Conservation (phyloP, 2,797 vertebrate genomes). For the Spea hammondii region DNA sequence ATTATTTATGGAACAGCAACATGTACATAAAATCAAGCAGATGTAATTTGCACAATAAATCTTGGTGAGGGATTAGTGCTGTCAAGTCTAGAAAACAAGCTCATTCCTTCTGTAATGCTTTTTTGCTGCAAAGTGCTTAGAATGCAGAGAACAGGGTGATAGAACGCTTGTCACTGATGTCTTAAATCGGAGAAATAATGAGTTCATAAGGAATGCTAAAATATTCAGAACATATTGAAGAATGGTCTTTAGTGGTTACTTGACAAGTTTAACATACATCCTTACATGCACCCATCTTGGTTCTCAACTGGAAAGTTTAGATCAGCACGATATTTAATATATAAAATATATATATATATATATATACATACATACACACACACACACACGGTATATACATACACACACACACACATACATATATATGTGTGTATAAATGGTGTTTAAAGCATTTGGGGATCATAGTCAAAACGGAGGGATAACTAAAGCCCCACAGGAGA, state of each 20-base stretch:
- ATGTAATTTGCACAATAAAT: constrained; percentile 48
- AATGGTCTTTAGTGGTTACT: constrained; percentile 23
- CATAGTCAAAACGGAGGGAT: too few species aligned
- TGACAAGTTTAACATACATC: constrained; percentile 20
- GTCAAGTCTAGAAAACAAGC: constrained; percentile 35
- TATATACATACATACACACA: too few species aligned
- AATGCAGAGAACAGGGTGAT: constrained; percentile 36
- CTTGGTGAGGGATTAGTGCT: constrained; percentile 39
- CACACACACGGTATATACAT: too few species aligned
- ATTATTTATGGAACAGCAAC: constrained; percentile 41
- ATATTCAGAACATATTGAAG: constrained; percentile 27
- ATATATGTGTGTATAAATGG: too few species aligned
- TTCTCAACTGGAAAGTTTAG: too few species aligned
- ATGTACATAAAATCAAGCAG: constrained; percentile 50
- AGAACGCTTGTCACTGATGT: constrained; percentile 37
- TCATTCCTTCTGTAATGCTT: constrained; percentile 34
- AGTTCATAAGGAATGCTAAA: constrained; percentile 39
- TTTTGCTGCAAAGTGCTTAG: constrained; percentile 21
- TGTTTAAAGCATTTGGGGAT: too few species aligned
- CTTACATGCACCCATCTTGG: neutral
- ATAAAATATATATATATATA: too few species aligned
- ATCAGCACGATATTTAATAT: too few species aligned
- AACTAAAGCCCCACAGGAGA: too few species aligned
- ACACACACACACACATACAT: too few species aligned
- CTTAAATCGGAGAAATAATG: constrained; percentile 36